Base-by-base conservation (phyloP, 2,797 vertebrate species). In the Microctenopoma lineatum region DNA sequence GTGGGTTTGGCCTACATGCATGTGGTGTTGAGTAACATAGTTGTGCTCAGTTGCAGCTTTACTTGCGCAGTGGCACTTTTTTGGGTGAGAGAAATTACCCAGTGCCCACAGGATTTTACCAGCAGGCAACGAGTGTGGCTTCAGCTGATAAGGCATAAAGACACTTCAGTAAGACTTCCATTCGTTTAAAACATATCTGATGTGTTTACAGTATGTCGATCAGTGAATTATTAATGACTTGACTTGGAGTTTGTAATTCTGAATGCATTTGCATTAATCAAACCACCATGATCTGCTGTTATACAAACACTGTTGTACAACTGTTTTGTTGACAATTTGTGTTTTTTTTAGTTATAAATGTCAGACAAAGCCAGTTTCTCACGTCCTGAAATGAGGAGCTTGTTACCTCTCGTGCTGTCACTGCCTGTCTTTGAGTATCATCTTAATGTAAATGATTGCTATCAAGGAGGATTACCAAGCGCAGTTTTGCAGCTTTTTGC, bases 71-170 rank as follows among this genome's bases (percentile, higher is more conserved):
- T 64, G 81, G 84, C 65, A 57, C 69, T 71, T 62, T 62, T 62
- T 62, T 62, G 70, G 72, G 26, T 38, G 11, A 55, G 52, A 61
- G 55, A 81, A 89, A 91, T 90, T 91, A 89, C 78, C 74, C 72
- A 63, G 70, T 51, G 59, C 84, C 80, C 53, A 73, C 75, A 70
- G 87, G 66, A 67, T 70, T 56, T 41, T 60, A 83, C 61, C 86
- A 84, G 83, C 80, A 72, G 77, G 85, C 55, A 25, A 71, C 58
- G 83, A 80, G 87, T 88, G 65, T 92, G 92, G 75, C 84, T 63
- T 78, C 84, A 50, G 79, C 86, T 60, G 92, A 94, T 93, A 93
- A 94, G 84, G 70, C 84, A 59, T 69, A 64, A 70, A 80, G 71
- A 79, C 77, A 87, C 86, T 85, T 92, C 77, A 90, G 80, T 91